Base-by-base conservation (phyloP, 2,113 vertebrate species). In the Pituophis catenifer region DNA sequence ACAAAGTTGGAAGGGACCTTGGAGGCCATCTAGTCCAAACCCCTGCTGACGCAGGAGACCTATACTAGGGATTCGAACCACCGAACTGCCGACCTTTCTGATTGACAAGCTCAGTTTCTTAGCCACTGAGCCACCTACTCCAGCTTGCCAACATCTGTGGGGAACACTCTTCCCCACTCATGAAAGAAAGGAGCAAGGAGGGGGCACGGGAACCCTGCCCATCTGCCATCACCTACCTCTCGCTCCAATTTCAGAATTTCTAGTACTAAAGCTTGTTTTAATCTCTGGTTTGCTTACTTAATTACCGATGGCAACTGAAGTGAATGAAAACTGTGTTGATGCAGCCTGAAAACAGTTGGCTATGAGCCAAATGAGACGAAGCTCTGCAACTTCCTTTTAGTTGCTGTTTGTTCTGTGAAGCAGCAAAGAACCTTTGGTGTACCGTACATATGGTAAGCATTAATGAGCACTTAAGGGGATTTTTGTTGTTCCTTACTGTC, bases 131-230 rank as follows among this genome's bases (percentile, higher is more conserved):
- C 44, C 44, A 48, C 4, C 44, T 48, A 62, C n/a, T n/a, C 26
- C 89, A 59, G 90, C 15, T 93, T 91, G 88, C 88, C 86, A 90
- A 93, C 92, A 92, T 55, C 89, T 87, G 91, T 91, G 52, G 94
- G 92, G 93, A 96, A 94, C 70, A 91, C 86, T 53, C 70, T 93
- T 96, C 92, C 44, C 44, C 3, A 48, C 44, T 48, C 44, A 0
- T 38, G 70, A 29, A 88, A 38, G 89, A 33, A 19, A 21, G 33
- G 17, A 81, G 33, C 75, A 9, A 44, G 75, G 23, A 21, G 24
- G 26, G 44, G 58, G 15, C 8, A 90, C 62, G 94, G 93, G 53
- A 54, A 57, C 91, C 91, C 88, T 89, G 94, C 59, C n/a, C 70
- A 75, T 59, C 33, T 94, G 86, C 75, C 52, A 75, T 86, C 89